A percentile compares a stretch with the other conserved stretches of the same genome.
These are phyloP conservation scores for Aurelia sp. DNA, from an alignment of 30 jellyfish, hydroid and myxozoan species.

Conservation along the genomic window DNA sequence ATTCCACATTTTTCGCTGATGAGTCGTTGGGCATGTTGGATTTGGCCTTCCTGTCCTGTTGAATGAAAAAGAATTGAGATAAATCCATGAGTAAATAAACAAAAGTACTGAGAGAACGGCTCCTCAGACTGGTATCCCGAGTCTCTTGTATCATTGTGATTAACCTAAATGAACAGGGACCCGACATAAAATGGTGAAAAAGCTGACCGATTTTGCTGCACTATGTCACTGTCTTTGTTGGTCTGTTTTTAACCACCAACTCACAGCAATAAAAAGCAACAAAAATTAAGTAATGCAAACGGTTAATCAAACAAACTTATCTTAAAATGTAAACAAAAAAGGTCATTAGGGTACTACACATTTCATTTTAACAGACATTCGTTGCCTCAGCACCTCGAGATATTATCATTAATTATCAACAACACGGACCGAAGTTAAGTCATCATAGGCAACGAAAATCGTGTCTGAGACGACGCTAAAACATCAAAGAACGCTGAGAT, in stretches of 20 bases:
- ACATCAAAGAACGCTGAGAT: background rate
- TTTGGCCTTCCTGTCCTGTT: slow-evolving; percentile 89
- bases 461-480: no score
- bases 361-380: background rate
- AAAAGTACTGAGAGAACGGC: no score
- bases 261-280: no score
- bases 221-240: no score
- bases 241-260: no score
- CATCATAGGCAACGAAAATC: slow-evolving; percentile 51
- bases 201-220: no score
- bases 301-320: no score
- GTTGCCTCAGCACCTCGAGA: slow-evolving; percentile 69
- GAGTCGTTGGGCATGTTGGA: slow-evolving; percentile 85
- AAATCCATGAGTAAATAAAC: no score
- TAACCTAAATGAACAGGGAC: background rate
- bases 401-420: slow-evolving; percentile 28
- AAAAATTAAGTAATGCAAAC: no score
- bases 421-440: slow-evolving; percentile 73
- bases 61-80: background rate
- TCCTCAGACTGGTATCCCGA: background rate
- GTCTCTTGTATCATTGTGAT: background rate
- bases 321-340: no score
- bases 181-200: no score
- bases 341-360: no score
- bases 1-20: slow-evolving; percentile 92